A percentile compares a stretch with the other conserved stretches of the same genome.
These are phyloP conservation scores for Mycteria americana DNA, from an alignment of 2,797 vertebrate genomes.

Conservation along the genomic window DNA sequence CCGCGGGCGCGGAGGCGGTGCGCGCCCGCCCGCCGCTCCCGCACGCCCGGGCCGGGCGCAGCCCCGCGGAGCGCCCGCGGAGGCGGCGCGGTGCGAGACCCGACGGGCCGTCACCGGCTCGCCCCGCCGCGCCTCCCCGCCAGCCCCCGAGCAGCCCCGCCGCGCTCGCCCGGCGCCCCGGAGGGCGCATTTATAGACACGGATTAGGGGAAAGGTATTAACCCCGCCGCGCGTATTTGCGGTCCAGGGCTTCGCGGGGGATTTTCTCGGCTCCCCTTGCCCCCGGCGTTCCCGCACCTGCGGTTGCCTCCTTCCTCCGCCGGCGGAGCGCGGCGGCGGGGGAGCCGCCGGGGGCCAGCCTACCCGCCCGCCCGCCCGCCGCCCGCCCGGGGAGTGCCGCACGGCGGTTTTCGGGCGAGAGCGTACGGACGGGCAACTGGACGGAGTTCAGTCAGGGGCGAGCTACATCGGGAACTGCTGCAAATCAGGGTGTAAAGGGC, in stretches of 20 bases:
- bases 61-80: background rate
- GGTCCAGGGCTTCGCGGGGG: background rate
- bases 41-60: background rate
- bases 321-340: background rate
- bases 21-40: background rate
- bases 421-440: background rate
- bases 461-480: background rate
- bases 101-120: background rate
- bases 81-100: background rate
- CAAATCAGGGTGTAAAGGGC: background rate
- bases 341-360: background rate
- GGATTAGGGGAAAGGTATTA: slow-evolving; percentile 49
- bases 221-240: background rate
- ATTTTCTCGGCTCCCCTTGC: slow-evolving; percentile 16
- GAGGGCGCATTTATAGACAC: background rate
- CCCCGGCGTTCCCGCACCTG: background rate
- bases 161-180: background rate
- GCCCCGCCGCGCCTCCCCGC: background rate
- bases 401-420: background rate
- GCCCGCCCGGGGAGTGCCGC: background rate
- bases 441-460: background rate
- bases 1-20: background rate
- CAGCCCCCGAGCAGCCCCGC: background rate
- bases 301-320: background rate
- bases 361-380: too few relatives aligned